Evolutionary conservation across 2,888 invertebrate genomes (phyloP).

Genomic region (Hirtodrosophila alboralis): DNA sequence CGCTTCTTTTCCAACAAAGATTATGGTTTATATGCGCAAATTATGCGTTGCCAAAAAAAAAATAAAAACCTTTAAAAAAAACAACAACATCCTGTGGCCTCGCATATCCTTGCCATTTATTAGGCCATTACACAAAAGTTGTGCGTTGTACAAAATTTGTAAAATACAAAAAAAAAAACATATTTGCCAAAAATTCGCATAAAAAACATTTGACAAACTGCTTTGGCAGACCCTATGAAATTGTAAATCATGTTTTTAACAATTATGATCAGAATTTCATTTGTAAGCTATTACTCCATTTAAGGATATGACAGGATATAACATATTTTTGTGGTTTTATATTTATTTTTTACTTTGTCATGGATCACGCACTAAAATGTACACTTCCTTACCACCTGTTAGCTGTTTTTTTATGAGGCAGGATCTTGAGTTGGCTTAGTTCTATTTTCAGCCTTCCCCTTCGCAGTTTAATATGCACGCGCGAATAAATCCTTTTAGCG

Average conservation of each 20-base stretch:
- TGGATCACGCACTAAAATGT: slow-evolving; percentile 8
- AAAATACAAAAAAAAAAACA: slow-evolving; percentile 36
- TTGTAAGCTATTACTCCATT: neutral
- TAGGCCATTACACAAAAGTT: slow-evolving; percentile 49
- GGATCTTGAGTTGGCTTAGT: neutral
- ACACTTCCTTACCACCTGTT: neutral
- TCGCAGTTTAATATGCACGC: slow-evolving; percentile 19
- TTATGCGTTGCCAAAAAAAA: slow-evolving; percentile 56
- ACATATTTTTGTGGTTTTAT: neutral
- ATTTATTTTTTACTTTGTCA: neutral
- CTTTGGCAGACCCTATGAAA: slow-evolving; percentile 22
- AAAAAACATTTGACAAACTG: slow-evolving; percentile 54
- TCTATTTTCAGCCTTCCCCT: neutral
- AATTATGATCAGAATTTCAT: slow-evolving; percentile 55
- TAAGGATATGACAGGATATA: too few relatives aligned
- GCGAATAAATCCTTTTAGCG: slow-evolving; percentile 74
- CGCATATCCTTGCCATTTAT: slow-evolving; percentile 38
- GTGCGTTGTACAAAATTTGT: slow-evolving; percentile 17
- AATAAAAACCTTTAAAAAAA: slow-evolving; percentile 12
- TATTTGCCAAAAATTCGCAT: slow-evolving; percentile 41
- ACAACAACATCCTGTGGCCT: too few relatives aligned
- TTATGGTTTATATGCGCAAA: slow-evolving; percentile 75
- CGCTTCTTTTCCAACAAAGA: slow-evolving; percentile 53
- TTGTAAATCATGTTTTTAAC: slow-evolving; percentile 71
- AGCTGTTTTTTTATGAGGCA: neutral